Percentiles rank a stretch among this genome's conserved stretches.
phyloP scores from a whole-genome alignment of 2,888 invertebrate genomes.

The Sarcophaga variegata region DNA sequence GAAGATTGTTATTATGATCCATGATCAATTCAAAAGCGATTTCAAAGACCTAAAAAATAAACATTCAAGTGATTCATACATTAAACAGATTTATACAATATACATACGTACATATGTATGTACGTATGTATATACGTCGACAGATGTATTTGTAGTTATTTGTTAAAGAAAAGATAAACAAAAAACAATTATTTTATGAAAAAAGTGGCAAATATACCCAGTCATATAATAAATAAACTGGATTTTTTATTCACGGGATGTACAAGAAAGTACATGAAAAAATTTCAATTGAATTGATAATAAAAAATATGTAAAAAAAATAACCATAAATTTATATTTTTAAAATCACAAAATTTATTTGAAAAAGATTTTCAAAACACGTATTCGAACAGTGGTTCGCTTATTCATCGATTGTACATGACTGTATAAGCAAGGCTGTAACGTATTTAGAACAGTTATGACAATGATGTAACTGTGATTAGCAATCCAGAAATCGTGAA shows the following conservation, averaged over 20 bases:
- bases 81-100: slow-evolving; percentile 53
- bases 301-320: slow-evolving; percentile 15
- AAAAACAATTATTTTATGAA: too few relatives aligned
- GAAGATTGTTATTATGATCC: slow-evolving; percentile 8
- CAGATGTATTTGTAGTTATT: neutral
- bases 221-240: slow-evolving; percentile 26
- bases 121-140: too few relatives aligned
- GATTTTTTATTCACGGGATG: slow-evolving; percentile 49
- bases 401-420: too few relatives aligned
- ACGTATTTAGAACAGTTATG: neutral
- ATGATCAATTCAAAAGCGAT: slow-evolving; percentile 47
- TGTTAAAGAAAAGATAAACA: neutral
- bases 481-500: too few relatives aligned
- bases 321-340: slow-evolving; percentile 18
- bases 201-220: neutral
- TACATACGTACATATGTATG: neutral
- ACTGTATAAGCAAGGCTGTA: too few relatives aligned
- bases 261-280: slow-evolving; percentile 44
- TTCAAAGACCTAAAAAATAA: slow-evolving; percentile 57
- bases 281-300: slow-evolving; percentile 39
- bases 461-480: slow-evolving; percentile 34
- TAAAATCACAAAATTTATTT: slow-evolving; percentile 23
- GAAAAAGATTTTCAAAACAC: slow-evolving; percentile 50
- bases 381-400: slow-evolving; percentile 36
- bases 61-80: slow-evolving; percentile 55